Evolutionary conservation across 2,888 invertebrate species (phyloP), one percentile per base, ranked within the genome.

Genomic region (Orchesellides sinensis): DNA sequence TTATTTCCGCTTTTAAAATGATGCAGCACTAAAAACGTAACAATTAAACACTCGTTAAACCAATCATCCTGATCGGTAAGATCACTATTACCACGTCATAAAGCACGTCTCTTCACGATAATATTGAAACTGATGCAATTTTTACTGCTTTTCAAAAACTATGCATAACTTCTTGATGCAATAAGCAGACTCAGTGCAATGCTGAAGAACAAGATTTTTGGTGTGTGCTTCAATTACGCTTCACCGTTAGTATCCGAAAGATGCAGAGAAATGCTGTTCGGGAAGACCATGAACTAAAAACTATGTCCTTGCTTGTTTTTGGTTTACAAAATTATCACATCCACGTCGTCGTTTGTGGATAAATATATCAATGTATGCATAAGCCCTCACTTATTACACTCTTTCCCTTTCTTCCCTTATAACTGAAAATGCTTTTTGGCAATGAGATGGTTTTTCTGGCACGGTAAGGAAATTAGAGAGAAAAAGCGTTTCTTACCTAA

Each of bases 301-400:
- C 45, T 23, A 75, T 74, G 82, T 75, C 82, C 82, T 82, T 82
- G 82, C n/a, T n/a, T n/a, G n/a, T n/a, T 75, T 82, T 69, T 63
- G 40, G 47, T 69, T 79, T 68, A 29, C 27, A 56, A 63, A 66
- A 54, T 65, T 66, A 75, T 75, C 65, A 65, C 65, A 75, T 8
- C 17, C 10, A 32, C 19, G 35, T 63, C 47, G 21, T 65, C 65
- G 47, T 65, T n/a, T 14, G 23, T 4, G 29, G 5, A 2, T 32
- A 23, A 35, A 65, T 45, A 40, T 23, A 40, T n/a, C 65, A 10
- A 45, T 35, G 14, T 19, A 40, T 2, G 14, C 8, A 17, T 65
- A 21, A 10, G 14, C 45, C 12, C 23, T 29, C 23, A 17, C n/a
- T 19, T 21, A 17, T 40, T 6, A 27, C 23, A n/a, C 59, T 40